Evolutionary conservation across 2,797 vertebrate species (phyloP).

Genomic region (Micromesistius poutassou): DNA sequence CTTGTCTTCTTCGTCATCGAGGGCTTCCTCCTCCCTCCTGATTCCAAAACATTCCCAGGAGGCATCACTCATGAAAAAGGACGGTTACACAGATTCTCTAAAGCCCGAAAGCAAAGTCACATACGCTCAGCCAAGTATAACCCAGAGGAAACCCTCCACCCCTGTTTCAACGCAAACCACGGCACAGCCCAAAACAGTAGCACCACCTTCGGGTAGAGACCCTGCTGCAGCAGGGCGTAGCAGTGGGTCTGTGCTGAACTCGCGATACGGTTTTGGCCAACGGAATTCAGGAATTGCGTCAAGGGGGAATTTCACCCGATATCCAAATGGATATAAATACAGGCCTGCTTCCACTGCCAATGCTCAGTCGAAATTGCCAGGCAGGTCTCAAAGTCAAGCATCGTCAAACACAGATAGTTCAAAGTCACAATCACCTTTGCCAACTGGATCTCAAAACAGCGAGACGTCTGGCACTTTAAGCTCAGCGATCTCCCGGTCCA

Average conservation of each 20-base stretch:
- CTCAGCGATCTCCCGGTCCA: conserved; percentile 28
- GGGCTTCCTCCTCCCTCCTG: conserved; percentile 36
- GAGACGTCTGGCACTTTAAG: conserved; percentile 28
- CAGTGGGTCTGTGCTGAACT: conserved; percentile 43
- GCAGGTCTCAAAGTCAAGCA: conserved; percentile 44
- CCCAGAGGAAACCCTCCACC: conserved; percentile 48
- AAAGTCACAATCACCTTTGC: conserved; percentile 45
- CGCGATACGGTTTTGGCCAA: conserved; percentile 53
- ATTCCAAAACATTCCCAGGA: conserved; percentile 48
- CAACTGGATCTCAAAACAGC: conserved; percentile 45
- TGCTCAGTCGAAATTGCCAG: conserved; percentile 50
- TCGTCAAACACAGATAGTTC: conserved; percentile 39
- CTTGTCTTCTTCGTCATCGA: conserved; percentile 27
- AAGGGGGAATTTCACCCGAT: conserved; percentile 61
- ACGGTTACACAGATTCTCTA: conserved; percentile 41
- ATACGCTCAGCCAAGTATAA: conserved; percentile 37
- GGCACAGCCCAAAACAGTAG: conserved; percentile 40
- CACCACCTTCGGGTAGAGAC: conserved; percentile 34
- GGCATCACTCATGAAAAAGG: conserved; percentile 55
- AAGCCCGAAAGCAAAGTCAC: conserved; percentile 53
- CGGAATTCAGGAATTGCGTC: conserved; percentile 54
- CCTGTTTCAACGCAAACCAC: conserved; percentile 42
- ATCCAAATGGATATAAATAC: conserved; percentile 57
- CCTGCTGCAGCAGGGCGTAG: conserved; percentile 40
- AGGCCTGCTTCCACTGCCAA: conserved; percentile 39